These are phyloP conservation scores for Dicentrarchus labrax DNA, from an alignment of 2,113 vertebrate genomes.

Conservation along the genomic window DNA sequence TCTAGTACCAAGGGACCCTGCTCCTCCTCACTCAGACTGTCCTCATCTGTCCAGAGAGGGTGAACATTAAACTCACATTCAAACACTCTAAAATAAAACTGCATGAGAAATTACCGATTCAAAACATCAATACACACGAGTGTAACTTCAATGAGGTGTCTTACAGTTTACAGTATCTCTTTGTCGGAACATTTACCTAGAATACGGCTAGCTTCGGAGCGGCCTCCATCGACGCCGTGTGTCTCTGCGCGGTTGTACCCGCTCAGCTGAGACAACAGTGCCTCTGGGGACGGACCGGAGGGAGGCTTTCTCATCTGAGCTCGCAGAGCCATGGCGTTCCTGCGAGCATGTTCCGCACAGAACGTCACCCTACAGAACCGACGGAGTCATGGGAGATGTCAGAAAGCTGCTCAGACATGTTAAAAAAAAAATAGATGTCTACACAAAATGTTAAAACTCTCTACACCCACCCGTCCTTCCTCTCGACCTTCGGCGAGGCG, in stretches of 20 bases:
- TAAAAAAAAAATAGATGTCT: no score
- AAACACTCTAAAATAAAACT: not conserved
- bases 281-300: slow-evolving; percentile 87
- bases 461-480: slow-evolving; percentile 92
- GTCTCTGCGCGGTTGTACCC: slow-evolving; percentile 88
- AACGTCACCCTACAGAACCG: slow-evolving; percentile 85
- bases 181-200: slow-evolving; percentile 82
- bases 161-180: not conserved
- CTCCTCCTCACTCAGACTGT: slow-evolving; percentile 96
- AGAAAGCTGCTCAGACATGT: not conserved
- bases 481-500: slow-evolving; percentile 93
- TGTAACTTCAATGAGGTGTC: not conserved
- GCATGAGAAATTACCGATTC: not conserved
- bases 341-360: slow-evolving; percentile 93
- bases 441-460: not conserved
- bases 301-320: slow-evolving; percentile 92
- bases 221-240: slow-evolving; percentile 84
- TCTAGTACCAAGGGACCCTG: slow-evolving; percentile 92
- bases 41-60: slow-evolving; percentile 87
- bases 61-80: no score
- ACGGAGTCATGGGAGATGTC: not conserved
- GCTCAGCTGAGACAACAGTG: slow-evolving; percentile 93
- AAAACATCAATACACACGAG: not conserved
- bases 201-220: slow-evolving; percentile 91
- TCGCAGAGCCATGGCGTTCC: slow-evolving; percentile 91